phyloP scores from a whole-genome alignment of 2,113 vertebrate genomes.

The Eclectus roratus region DNA sequence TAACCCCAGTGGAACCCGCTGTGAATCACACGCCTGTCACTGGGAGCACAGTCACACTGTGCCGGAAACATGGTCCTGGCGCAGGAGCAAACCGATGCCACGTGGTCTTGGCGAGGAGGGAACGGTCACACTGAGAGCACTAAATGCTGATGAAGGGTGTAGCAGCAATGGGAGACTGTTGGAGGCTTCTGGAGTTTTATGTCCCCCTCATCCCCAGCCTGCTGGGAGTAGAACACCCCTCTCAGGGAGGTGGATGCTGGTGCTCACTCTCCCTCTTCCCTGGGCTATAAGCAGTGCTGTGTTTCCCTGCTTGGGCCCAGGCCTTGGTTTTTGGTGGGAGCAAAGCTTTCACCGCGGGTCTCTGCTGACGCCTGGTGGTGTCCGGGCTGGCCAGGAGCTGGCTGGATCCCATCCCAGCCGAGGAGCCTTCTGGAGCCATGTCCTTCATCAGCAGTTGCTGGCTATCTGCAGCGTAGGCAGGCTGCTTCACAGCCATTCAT shows the following conservation, averaged over 20 bases:
- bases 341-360: not conserved
- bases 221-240: not conserved
- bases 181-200: not conserved
- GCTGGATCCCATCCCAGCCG: not conserved
- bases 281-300: not conserved
- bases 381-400: not conserved
- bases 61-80: accelerated
- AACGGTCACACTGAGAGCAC: accelerated
- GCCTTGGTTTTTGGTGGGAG: not conserved
- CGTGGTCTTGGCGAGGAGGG: not conserved
- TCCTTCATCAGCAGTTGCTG: conserved; percentile 23
- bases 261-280: not conserved
- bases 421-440: not conserved
- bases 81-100: accelerated
- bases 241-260: not conserved
- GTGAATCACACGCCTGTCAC: not conserved
- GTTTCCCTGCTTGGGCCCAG: not conserved
- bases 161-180: accelerated
- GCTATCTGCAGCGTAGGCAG: conserved; percentile 19
- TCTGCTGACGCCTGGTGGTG: conserved; percentile 56
- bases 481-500: not conserved
- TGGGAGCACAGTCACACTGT: not conserved
- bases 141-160: accelerated
- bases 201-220: too few species aligned
- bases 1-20: not conserved